phyloP scores from a whole-genome alignment of 2,797 vertebrate genomes.

The Premnoplex brunnescens region DNA sequence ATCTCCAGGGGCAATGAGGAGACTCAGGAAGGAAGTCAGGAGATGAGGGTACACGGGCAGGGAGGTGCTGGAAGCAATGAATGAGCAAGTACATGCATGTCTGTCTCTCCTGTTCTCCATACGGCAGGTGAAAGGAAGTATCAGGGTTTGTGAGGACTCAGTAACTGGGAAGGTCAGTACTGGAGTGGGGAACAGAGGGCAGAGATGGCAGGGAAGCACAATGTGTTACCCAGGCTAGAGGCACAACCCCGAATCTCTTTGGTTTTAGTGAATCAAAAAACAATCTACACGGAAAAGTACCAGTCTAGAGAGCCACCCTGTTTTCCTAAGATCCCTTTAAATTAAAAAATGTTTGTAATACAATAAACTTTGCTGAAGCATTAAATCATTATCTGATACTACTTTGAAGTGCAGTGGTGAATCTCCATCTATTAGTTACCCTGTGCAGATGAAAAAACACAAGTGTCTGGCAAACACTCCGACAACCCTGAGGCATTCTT shows the following conservation, averaged over 20 bases:
- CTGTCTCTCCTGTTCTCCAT: not conserved
- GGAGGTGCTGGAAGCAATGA: not conserved
- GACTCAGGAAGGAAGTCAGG: not conserved
- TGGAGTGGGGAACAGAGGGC: not conserved
- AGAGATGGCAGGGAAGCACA: not conserved
- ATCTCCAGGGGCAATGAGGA: not conserved
- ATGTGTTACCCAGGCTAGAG: not conserved
- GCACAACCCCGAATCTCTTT: not conserved
- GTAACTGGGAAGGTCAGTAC: not conserved
- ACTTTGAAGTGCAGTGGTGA: not conserved
- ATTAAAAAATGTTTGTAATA: not conserved
- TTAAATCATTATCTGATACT: not conserved
- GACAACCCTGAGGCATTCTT: not conserved
- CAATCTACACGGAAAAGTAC: not conserved
- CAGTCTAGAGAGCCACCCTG: not conserved
- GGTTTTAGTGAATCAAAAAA: not conserved
- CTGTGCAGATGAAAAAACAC: not conserved
- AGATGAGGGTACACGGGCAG: not conserved
- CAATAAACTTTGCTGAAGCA: not conserved
- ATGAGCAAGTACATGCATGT: fast-evolving
- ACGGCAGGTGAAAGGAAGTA: not conserved
- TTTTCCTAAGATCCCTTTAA: not conserved
- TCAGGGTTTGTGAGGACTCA: not conserved
- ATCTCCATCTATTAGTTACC: not conserved
- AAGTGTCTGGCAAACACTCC: not conserved